phyloP scores from a whole-genome alignment of 2,113 vertebrate genomes.

The Arenaria interpres region DNA sequence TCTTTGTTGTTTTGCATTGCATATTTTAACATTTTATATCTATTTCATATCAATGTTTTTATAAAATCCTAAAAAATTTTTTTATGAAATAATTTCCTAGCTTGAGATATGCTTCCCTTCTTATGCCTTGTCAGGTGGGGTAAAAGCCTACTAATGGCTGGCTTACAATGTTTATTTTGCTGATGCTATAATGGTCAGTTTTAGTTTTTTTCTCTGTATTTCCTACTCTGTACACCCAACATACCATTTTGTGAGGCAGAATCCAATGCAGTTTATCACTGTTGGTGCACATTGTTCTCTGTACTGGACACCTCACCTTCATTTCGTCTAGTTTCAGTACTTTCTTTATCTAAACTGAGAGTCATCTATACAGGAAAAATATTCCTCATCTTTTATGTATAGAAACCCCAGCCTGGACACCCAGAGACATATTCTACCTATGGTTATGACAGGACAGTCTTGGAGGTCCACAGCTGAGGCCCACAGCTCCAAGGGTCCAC shows the following conservation, averaged over 20 bases:
- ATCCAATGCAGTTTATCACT: neutral
- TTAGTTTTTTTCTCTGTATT: neutral
- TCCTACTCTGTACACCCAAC: fast-evolving
- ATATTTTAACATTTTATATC: neutral
- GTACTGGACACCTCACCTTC: fast-evolving
- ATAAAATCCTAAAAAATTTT: neutral
- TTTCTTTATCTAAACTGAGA: neutral
- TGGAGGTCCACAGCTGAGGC: neutral
- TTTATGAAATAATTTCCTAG: neutral
- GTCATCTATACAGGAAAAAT: neutral
- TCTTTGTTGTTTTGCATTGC: neutral
- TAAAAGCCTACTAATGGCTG: neutral
- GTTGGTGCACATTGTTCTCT: fast-evolving
- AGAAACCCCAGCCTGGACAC: neutral
- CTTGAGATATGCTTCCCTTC: neutral
- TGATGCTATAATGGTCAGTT: neutral
- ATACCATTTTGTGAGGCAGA: neutral
- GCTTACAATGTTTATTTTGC: neutral
- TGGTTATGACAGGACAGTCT: neutral
- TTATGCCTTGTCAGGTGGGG: neutral
- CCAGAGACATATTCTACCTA: neutral
- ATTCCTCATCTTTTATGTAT: neutral
- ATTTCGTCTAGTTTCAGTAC: neutral
- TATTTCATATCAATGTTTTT: neutral
- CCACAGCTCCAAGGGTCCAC: neutral